Conservation (phyloP, 2,888 invertebrate species). For the Oasisia sp. region DNA sequence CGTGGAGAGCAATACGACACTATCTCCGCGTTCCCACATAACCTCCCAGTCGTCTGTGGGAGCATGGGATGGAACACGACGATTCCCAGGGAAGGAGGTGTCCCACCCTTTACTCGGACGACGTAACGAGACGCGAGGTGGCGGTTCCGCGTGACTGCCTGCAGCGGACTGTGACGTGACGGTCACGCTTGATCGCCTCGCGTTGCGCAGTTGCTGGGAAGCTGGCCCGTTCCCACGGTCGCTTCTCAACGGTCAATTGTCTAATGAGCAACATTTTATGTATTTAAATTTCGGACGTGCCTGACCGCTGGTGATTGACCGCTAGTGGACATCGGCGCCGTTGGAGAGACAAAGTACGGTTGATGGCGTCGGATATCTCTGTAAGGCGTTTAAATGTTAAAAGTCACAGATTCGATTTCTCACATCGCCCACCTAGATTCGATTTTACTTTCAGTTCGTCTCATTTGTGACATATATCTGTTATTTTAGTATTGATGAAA, state of each 20-base stretch:
- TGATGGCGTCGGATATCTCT: background rate
- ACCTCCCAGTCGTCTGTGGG: background rate
- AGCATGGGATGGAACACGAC: background rate
- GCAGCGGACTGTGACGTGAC: background rate
- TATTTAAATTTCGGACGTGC: background rate
- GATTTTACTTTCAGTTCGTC: background rate
- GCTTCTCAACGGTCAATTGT: background rate
- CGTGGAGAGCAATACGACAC: background rate
- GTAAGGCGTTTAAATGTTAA: background rate
- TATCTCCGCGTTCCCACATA: background rate
- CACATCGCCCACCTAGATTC: background rate
- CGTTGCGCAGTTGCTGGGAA: background rate
- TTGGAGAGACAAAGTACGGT: background rate
- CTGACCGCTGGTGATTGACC: background rate
- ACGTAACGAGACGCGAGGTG: background rate
- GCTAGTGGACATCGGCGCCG: background rate
- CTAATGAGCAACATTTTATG: conserved; percentile 6
- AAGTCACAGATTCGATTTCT: background rate
- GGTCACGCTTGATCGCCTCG: background rate
- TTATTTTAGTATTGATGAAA: too few species aligned
- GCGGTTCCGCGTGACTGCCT: background rate
- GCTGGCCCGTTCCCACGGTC: background rate
- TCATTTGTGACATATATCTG: background rate
- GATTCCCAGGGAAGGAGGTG: background rate
- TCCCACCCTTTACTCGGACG: background rate